These are phyloP conservation scores for Coreoperca whiteheadi DNA, from an alignment of 2,113 vertebrate genomes.

Conservation along the genomic window DNA sequence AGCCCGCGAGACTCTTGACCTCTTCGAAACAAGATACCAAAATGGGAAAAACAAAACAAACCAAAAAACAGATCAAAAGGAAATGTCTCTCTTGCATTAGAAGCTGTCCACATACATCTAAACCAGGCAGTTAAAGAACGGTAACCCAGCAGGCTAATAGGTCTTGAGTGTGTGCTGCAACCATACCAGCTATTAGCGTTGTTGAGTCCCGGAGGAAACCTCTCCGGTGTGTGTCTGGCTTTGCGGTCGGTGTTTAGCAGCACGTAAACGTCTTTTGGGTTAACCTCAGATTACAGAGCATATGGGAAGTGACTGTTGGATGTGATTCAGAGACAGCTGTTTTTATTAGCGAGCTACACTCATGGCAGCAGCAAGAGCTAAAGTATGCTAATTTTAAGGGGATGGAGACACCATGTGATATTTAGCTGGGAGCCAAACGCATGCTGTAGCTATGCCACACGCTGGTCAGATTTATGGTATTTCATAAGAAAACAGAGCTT, in stretches of 20 bases:
- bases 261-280: slow-evolving; percentile 57
- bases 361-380: slow-evolving; percentile 37
- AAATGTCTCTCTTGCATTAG: not conserved
- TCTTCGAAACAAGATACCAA: slow-evolving; percentile 15
- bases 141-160: slow-evolving; percentile 45
- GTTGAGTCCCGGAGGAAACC: slow-evolving; percentile 49
- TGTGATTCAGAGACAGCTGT: slow-evolving; percentile 53
- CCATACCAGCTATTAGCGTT: slow-evolving; percentile 53
- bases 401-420: slow-evolving; percentile 21
- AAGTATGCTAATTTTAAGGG: slow-evolving; percentile 37
- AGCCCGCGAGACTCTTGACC: slow-evolving; percentile 24
- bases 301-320: slow-evolving; percentile 57
- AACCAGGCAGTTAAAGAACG: slow-evolving; percentile 23
- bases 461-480: slow-evolving; percentile 11
- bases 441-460: not conserved
- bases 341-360: slow-evolving; percentile 54
- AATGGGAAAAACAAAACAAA: not conserved
- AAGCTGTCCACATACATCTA: slow-evolving; percentile 14
- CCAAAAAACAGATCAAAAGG: slow-evolving; percentile 11
- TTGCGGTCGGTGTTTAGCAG: slow-evolving; percentile 43
- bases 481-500: slow-evolving; percentile 6
- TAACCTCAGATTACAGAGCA: slow-evolving; percentile 76
- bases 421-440: slow-evolving; percentile 17
- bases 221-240: slow-evolving; percentile 29
- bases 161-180: slow-evolving; percentile 44